Percentiles rank a stretch among this genome's conserved stretches.
These are phyloP conservation scores for Turdus rufiventris DNA, from an alignment of 2,113 vertebrate genomes.

Conservation along the genomic window DNA sequence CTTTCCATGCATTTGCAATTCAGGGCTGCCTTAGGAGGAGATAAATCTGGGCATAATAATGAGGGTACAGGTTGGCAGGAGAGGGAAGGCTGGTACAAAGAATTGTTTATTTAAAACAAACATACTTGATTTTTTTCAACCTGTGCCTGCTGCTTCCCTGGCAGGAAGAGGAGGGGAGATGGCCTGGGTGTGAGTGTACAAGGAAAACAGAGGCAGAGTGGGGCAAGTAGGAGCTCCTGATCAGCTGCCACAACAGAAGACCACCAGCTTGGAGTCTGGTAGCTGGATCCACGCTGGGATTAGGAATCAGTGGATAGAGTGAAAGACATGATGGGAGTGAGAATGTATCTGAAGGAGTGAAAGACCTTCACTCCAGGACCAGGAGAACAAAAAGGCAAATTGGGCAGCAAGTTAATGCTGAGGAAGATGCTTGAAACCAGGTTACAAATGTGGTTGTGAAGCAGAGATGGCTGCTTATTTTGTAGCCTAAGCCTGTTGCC, in stretches of 20 bases:
- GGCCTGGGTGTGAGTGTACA: not conserved
- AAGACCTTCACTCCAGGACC: too few species aligned
- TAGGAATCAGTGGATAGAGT: not conserved
- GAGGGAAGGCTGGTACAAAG: not conserved
- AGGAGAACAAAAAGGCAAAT: not conserved
- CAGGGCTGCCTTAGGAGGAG: not conserved
- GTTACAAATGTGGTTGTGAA: not conserved
- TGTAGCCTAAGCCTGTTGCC: not conserved
- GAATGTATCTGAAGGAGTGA: not conserved
- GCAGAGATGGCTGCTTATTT: not conserved
- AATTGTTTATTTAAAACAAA: not conserved
- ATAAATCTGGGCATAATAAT: not conserved
- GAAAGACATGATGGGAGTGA: accelerated
- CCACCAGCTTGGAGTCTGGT: not conserved
- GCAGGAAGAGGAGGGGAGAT: not conserved
- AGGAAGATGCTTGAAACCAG: not conserved
- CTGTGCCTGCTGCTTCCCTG: not conserved
- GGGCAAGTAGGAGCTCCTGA: not conserved
- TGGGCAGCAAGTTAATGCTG: not conserved
- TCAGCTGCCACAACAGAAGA: not conserved
- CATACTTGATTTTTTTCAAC: not conserved
- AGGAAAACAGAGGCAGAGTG: not conserved
- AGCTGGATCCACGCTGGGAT: not conserved
- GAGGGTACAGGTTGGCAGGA: not conserved
- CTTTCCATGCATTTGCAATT: not conserved